Base-by-base conservation (phyloP, 2,888 invertebrate species). In the Polyommatus iphigenia region DNA sequence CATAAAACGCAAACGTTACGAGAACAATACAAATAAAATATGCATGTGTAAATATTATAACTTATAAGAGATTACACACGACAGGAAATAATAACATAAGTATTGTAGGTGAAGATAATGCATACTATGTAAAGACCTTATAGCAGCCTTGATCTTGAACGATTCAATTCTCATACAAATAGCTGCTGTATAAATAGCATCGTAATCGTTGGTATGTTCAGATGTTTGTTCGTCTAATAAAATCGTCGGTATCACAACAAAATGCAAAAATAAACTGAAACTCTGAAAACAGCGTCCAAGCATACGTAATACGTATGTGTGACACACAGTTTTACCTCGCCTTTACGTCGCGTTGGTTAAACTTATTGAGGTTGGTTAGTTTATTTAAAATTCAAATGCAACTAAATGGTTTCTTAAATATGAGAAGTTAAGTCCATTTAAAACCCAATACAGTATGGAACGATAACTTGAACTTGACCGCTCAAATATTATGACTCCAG, bases 81-180 rank as follows among this genome's bases (percentile, higher is more conserved):
- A 29, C 67, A 67, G 29, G 29, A 67, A 67, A 29, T 67, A 67
- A 67, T 67, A 67, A n/a, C n/a, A n/a, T n/a, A 46, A 62, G 24
- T 62, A 67, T 32, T 18, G 15, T 29, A 29, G 24, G 67, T 67
- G 29, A 67, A 67, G 67, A 29, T 18, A 32, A 67, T 67, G 2
- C 67, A 67, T 67, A 29, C 3, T 15, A 6, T 67, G 29, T 67
- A 29, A 67, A 67, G 67, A 62, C 13, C 24, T 18, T 24, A 15
- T 67, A 67, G 15, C 67, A 67, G 15, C 67, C 67, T 67, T 67
- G 67, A 67, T 67, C 29, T 67, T 67, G 67, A 67, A 32, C 67
- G 15, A 29, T 67, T 29, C 18, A 62, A 32, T 67, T 29, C 29
- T 67, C 15, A 29, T 67, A 67, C 67, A 67, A 67, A 67, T 29